These are phyloP conservation scores for Carollia perspicillata DNA, from an alignment of 2,113 vertebrate genomes.

Conservation along the genomic window DNA sequence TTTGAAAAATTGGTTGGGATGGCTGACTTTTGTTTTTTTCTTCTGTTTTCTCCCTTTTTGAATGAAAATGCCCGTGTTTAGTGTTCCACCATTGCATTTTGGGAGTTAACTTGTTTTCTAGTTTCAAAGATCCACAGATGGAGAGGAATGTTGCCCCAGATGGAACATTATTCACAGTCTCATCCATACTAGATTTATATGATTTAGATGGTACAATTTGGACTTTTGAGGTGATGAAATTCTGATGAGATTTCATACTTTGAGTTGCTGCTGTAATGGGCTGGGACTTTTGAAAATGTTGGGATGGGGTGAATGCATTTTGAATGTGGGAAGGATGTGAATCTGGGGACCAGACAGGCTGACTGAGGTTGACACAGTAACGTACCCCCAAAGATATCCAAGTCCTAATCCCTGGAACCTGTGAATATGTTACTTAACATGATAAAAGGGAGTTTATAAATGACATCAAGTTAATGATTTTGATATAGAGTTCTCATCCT, in stretches of 20 bases:
- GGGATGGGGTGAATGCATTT: neutral
- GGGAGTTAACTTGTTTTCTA: neutral
- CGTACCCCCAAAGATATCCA: neutral
- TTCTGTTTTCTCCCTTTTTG: neutral
- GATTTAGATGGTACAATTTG: neutral
- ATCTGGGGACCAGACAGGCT: neutral
- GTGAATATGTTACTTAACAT: neutral
- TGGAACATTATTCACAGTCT: neutral
- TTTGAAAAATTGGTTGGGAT: neutral
- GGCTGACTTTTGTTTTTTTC: neutral
- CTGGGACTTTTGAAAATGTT: neutral
- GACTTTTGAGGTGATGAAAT: neutral
- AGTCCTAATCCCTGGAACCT: neutral
- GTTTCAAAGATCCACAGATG: neutral
- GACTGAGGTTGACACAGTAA: neutral
- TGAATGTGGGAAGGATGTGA: neutral
- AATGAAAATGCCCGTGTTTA: neutral
- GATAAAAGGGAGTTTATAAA: neutral
- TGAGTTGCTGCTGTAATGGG: neutral
- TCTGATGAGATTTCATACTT: neutral
- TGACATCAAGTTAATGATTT: neutral
- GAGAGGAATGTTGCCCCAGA: neutral
- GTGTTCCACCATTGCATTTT: neutral
- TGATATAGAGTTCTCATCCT: neutral
- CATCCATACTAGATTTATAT: neutral